Conservation (phyloP, 2,797 vertebrate genomes). For the Taenioides sp. region DNA sequence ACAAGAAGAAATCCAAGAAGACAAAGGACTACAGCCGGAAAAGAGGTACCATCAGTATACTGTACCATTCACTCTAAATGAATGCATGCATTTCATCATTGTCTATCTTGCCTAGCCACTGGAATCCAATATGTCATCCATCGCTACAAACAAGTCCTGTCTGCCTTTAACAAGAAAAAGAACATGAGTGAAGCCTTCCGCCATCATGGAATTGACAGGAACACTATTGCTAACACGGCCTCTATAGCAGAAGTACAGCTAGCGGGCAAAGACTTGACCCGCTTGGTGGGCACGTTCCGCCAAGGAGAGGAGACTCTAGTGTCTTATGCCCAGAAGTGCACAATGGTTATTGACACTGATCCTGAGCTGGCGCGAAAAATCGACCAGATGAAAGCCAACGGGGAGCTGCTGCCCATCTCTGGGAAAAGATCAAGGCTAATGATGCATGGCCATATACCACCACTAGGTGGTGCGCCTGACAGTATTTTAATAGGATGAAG, state of each 20-base stretch:
- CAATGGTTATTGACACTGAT: slow-evolving; percentile 70
- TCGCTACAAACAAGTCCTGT: slow-evolving; percentile 77
- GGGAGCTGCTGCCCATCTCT: slow-evolving; percentile 72
- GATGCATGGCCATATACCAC: slow-evolving; percentile 56
- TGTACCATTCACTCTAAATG: not conserved
- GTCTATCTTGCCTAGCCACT: slow-evolving; percentile 56
- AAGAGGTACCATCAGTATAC: slow-evolving; percentile 58
- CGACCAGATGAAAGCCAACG: slow-evolving; percentile 73
- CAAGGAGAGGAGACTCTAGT: slow-evolving; percentile 76
- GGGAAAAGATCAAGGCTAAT: slow-evolving; percentile 53
- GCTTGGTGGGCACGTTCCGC: slow-evolving; percentile 68
- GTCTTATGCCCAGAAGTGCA: slow-evolving; percentile 72
- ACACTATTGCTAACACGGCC: slow-evolving; percentile 77
- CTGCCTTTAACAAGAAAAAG: slow-evolving; percentile 75
- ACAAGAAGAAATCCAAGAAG: slow-evolving; percentile 70
- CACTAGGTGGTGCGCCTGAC: slow-evolving; percentile 50
- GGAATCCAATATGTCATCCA: slow-evolving; percentile 78
- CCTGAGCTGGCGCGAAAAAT: slow-evolving; percentile 63
- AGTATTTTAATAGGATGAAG: slow-evolving; percentile 67
- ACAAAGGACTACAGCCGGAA: slow-evolving; percentile 75
- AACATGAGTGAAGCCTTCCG: slow-evolving; percentile 78
- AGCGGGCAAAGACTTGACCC: slow-evolving; percentile 67
- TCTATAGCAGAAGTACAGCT: slow-evolving; percentile 75
- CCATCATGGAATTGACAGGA: slow-evolving; percentile 73
- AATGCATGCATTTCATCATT: no score